Percentiles rank a stretch among this genome's conserved stretches.
Evolutionary conservation across 2,113 vertebrate genomes (phyloP).

Genomic region (Phaethon lepturus): DNA sequence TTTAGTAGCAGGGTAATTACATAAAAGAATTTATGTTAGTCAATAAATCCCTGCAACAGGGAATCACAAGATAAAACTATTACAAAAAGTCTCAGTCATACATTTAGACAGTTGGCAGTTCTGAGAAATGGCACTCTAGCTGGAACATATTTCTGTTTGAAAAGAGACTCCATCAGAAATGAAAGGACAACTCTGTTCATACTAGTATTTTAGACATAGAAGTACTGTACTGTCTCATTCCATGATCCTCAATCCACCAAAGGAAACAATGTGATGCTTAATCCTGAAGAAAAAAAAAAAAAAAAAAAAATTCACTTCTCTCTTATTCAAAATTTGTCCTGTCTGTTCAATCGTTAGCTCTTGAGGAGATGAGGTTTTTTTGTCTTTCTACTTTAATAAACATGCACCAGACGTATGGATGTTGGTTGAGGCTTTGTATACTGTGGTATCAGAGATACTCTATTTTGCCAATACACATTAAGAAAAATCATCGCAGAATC

Average conservation of each 20-base stretch:
- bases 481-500: not conserved
- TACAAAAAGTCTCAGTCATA: conserved; percentile 42
- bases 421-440: not conserved
- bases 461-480: not conserved
- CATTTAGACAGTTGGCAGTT: conserved; percentile 8
- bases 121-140: not conserved
- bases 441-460: not conserved
- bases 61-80: conserved; percentile 58
- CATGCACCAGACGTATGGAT: not conserved
- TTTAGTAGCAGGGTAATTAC: conserved; percentile 54
- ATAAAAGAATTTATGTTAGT: conserved; percentile 60
- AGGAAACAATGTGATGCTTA: not conserved
- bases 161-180: not conserved
- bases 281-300: not conserved
- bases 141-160: conserved; percentile 19
- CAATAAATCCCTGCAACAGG: conserved; percentile 53
- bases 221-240: not conserved
- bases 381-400: not conserved
- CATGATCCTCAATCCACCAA: not conserved
- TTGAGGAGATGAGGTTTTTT: not conserved
- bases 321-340: not conserved
- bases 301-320: fast-evolving
- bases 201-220: not conserved
- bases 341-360: not conserved
- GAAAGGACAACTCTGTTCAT: not conserved